Evolutionary conservation across 2,113 vertebrate species (phyloP), one percentile per base, ranked within the genome.

Genomic region (Dromiciops gliroides): DNA sequence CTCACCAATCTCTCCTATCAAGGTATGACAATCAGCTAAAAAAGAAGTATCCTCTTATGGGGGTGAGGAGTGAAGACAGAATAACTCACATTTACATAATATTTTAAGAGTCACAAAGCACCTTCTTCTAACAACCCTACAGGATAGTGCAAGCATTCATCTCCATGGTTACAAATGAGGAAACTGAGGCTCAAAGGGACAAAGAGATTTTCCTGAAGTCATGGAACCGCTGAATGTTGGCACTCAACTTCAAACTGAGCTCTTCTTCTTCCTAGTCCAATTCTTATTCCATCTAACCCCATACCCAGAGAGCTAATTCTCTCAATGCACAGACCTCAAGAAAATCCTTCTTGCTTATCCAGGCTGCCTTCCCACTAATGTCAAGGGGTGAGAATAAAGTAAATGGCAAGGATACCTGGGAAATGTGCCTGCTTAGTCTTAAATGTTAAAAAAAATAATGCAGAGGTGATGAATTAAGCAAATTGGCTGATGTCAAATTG

Each of bases 401-500:
- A 96, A 97, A 95, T 95, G 91, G 16, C 91, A 93, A 94, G 93
- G 95, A 92, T 94, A 53, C 88, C 93, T 96, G 96, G 94, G 93
- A 97, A 97, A 89, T 51, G 95, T 97, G 95, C 91, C 90, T 93
- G 93, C 94, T 94, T 96, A 96, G 95, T 92, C 95, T 96, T 96
- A 94, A 97, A 95, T 95, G 93, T 97, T 95, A 97, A 95, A 97
- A 92, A 96, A 96, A 67, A 83, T 83, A 75, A 98, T 95, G 97
- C 95, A 97, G 97, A 97, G 93, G 98, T 97, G 97, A 97, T 97
- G 96, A 98, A 98, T 98, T 97, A 98, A 97, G 97, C 95, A 98
- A 98, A 98, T 97, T 97, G 98, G 97, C 92, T 95, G 96, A 97
- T 94, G 96, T 97, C 98, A 98, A 93, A 94, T 97, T 95, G 93